phyloP scores from a whole-genome alignment of 2,888 invertebrate genomes.

The Amblyjoppa proteus region DNA sequence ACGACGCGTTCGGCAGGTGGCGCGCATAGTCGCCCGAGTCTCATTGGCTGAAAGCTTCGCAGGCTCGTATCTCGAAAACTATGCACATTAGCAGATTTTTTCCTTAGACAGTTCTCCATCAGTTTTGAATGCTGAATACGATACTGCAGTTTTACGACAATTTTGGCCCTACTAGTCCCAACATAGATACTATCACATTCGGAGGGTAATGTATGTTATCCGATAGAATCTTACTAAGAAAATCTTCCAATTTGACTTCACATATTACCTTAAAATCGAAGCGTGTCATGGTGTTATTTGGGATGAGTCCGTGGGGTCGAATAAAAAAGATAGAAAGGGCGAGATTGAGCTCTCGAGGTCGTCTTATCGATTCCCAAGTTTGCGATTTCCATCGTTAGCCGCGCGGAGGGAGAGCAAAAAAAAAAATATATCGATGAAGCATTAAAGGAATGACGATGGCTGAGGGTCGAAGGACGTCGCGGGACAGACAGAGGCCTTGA shows the following conservation, averaged over 20 bases:
- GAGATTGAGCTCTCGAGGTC: conserved; percentile 15
- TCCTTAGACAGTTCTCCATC: background rate
- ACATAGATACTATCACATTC: too few species aligned
- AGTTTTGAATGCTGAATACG: background rate
- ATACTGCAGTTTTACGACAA: background rate
- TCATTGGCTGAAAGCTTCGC: background rate
- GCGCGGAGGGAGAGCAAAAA: conserved; percentile 7
- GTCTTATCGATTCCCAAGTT: conserved; percentile 51
- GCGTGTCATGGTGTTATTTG: background rate
- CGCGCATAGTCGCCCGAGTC: background rate
- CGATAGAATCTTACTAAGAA: too few species aligned
- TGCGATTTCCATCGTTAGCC: conserved; percentile 46
- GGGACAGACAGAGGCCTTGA: conserved; percentile 18
- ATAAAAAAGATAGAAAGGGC: conserved; percentile 2
- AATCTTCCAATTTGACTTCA: too few species aligned
- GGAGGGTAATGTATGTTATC: too few species aligned
- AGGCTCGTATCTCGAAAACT: background rate
- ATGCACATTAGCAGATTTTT: background rate
- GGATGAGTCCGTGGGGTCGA: background rate
- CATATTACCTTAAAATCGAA: background rate
- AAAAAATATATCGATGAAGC: conserved; percentile 52
- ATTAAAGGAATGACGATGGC: conserved; percentile 43
- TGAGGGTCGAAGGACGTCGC: background rate
- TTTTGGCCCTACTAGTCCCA: too few species aligned
- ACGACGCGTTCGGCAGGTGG: background rate